Base-by-base conservation (phyloP, 1,140 invertebrate species). In the Eupeodes corollae region DNA sequence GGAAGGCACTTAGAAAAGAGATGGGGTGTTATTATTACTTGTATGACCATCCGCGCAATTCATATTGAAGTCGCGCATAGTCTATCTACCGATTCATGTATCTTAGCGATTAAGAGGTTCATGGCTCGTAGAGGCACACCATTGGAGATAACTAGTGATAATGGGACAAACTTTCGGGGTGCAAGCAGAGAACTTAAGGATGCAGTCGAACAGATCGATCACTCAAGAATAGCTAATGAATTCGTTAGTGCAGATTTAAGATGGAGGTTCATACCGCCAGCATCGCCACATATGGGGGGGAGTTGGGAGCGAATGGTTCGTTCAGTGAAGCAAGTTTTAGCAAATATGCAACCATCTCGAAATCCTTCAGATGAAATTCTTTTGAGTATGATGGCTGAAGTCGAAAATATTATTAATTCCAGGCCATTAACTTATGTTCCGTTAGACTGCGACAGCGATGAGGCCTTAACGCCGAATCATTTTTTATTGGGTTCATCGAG, bases 161-260 rank as follows among this genome's bases (percentile, higher is more conserved):
- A 56, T 47, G 61, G 64, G 15, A 67, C 60, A 2, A 68, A 70
- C 47, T 71, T 72, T 50, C 44, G 55, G 8, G 66, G 63, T 6
- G 33, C 33, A 34, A n/a, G n/a, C 9, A 34, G n/a, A n/a, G n/a
- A 10, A 10, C n/a, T 34, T 9, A 34, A 34, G 9, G 33, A 34
- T 34, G 9, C 9, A 34, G n/a, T 34, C n/a, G n/a, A 34, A 34
- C n/a, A n/a, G 33, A 34, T 10, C 9, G 9, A 10, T n/a, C 9
- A 34, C n/a, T n/a, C 33, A n/a, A 9, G 9, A n/a, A 34, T 10
- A n/a, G 33, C 9, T 9, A 9, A 10, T 34, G 33, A n/a, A n/a
- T 9, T 10, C 9, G n/a, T n/a, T 34, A 9, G n/a, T 34, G 9
- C 33, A n/a, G 33, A n/a, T n/a, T n/a, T n/a, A n/a, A n/a, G n/a